Conservation (phyloP, 2,888 invertebrate species). For the Calephelis perditalis region DNA sequence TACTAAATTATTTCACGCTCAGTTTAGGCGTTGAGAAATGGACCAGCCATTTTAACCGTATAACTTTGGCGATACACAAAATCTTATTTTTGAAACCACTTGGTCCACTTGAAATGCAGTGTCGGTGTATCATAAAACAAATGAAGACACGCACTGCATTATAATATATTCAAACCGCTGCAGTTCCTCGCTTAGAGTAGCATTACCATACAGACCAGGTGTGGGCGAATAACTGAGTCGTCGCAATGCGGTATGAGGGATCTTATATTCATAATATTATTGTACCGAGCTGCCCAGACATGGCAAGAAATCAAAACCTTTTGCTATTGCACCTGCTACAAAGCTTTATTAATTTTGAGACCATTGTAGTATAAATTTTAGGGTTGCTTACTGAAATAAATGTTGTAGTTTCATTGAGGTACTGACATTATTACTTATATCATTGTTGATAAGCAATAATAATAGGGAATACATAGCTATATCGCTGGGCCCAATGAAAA, state of each 20-base stretch:
- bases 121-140: background rate
- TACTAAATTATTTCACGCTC: too few species aligned
- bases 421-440: too few species aligned
- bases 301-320: slow-evolving; percentile 28
- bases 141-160: background rate
- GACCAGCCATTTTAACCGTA: too few species aligned
- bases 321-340: slow-evolving; percentile 19
- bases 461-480: too few species aligned
- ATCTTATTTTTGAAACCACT: background rate
- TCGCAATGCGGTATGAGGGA: slow-evolving; percentile 69
- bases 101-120: background rate
- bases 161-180: slow-evolving; percentile 19
- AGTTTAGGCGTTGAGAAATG: too few species aligned
- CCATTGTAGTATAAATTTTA: background rate
- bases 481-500: too few species aligned
- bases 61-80: background rate
- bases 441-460: too few species aligned
- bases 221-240: slow-evolving; percentile 69
- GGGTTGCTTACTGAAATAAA: background rate
- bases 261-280: slow-evolving; percentile 70
- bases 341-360: slow-evolving; percentile 16
- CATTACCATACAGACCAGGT: slow-evolving; percentile 64
- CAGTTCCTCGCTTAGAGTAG: slow-evolving; percentile 40
- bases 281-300: slow-evolving; percentile 35
- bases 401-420: too few species aligned